phyloP scores from a whole-genome alignment of 2,113 vertebrate genomes.

The Bujurquina vittata region DNA sequence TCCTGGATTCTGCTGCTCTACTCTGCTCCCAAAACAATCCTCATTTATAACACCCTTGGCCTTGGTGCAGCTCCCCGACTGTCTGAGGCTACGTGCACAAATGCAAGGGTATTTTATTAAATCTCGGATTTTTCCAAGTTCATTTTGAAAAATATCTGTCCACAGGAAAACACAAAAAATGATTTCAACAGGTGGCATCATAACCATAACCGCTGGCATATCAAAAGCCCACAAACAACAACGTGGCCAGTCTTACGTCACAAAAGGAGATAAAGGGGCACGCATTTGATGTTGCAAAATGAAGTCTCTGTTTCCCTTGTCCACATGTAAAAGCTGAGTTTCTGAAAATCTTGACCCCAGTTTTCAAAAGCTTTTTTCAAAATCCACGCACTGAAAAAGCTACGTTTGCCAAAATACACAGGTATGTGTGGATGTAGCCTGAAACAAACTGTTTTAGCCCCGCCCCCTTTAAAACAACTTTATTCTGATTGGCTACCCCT shows the following conservation, averaged over 20 bases:
- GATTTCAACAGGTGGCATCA: background rate
- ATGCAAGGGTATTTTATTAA: no score
- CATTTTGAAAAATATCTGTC: no score
- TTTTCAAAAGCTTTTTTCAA: background rate
- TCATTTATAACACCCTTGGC: background rate
- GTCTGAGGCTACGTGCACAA: no score
- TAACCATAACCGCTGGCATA: background rate
- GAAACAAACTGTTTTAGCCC: background rate
- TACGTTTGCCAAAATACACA: background rate
- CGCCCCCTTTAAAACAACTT: background rate
- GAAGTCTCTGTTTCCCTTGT: background rate
- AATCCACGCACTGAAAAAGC: background rate
- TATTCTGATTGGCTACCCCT: background rate
- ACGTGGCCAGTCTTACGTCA: background rate
- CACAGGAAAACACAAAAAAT: background rate
- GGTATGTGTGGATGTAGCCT: background rate
- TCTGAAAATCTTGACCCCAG: background rate
- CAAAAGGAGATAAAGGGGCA: background rate
- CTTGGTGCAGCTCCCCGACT: no score
- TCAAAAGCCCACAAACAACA: background rate
- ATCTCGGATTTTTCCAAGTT: no score
- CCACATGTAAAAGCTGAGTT: background rate
- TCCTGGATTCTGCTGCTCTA: background rate
- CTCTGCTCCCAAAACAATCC: background rate
- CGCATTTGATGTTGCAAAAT: background rate